These are phyloP conservation scores for Nibea coibor DNA, from an alignment of 2,113 vertebrate genomes.

Conservation along the genomic window DNA sequence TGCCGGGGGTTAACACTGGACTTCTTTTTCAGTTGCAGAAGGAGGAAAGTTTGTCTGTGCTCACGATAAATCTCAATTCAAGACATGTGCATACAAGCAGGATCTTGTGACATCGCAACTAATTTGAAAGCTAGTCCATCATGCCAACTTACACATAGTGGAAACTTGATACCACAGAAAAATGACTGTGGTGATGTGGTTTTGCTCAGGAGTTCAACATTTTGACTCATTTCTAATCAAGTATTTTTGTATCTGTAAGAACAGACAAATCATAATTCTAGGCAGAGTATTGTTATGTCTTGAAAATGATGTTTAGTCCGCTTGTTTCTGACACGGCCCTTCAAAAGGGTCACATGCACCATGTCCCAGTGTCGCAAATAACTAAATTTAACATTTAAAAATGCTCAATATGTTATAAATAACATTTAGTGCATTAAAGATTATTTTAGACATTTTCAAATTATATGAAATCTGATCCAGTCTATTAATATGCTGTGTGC, in stretches of 20 bases:
- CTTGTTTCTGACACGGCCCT: neutral
- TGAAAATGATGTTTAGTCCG: neutral
- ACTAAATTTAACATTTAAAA: neutral
- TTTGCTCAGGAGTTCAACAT: neutral
- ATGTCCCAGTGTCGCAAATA: neutral
- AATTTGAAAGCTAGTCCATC: neutral
- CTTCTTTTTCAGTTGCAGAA: neutral
- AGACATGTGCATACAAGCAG: neutral
- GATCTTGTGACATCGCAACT: neutral
- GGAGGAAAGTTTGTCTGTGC: neutral
- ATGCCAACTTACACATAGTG: neutral
- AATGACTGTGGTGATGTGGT: neutral
- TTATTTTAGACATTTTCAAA: neutral
- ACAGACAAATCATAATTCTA: neutral
- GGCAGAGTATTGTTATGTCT: neutral
- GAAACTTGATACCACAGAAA: too few relatives aligned
- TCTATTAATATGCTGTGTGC: too few relatives aligned
- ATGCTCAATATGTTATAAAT: neutral
- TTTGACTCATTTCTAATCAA: neutral
- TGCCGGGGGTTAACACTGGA: neutral
- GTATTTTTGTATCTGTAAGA: neutral
- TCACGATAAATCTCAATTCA: neutral
- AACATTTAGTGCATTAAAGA: neutral
- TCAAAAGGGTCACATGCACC: neutral
- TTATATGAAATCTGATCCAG: neutral